phyloP scores from a whole-genome alignment of 2,797 vertebrate species.

The Anabacerthia variegaticeps region DNA sequence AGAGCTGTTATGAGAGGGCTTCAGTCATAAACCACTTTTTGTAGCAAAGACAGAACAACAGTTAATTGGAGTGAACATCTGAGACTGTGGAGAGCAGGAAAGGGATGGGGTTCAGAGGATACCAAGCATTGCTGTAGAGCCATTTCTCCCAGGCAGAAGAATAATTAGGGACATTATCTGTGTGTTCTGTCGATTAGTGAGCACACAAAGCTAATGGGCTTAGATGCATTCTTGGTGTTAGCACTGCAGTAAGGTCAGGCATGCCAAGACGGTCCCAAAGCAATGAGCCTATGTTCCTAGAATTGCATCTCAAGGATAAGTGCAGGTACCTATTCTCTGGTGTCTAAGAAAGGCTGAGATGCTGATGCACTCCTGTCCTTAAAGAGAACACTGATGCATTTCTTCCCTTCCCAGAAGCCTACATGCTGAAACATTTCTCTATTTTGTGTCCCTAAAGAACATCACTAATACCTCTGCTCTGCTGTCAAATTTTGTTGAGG shows the following conservation, averaged over 20 bases:
- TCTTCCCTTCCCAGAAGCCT: constrained; percentile 36
- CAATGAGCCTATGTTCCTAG: constrained; percentile 16
- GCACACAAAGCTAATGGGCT: constrained; percentile 36
- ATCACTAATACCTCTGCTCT: background rate
- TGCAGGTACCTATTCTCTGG: constrained; percentile 35
- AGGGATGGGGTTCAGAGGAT: background rate
- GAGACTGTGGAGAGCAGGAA: background rate
- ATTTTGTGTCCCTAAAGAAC: background rate
- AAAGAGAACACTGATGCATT: background rate
- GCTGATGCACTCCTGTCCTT: constrained; percentile 20
- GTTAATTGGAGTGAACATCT: background rate
- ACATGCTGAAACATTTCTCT: background rate
- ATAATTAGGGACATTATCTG: background rate
- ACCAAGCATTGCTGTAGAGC: background rate
- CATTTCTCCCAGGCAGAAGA: background rate
- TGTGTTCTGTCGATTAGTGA: background rate
- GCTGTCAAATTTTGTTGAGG: background rate
- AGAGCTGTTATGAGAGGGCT: background rate
- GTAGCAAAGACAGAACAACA: background rate
- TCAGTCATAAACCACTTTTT: background rate
- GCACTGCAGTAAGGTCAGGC: background rate
- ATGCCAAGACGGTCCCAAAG: constrained; percentile 33
- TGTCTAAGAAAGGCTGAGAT: background rate
- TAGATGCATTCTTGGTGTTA: background rate
- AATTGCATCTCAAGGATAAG: constrained; percentile 44